Conservation (phyloP, 2,888 invertebrate species). For the Bombylius major region DNA sequence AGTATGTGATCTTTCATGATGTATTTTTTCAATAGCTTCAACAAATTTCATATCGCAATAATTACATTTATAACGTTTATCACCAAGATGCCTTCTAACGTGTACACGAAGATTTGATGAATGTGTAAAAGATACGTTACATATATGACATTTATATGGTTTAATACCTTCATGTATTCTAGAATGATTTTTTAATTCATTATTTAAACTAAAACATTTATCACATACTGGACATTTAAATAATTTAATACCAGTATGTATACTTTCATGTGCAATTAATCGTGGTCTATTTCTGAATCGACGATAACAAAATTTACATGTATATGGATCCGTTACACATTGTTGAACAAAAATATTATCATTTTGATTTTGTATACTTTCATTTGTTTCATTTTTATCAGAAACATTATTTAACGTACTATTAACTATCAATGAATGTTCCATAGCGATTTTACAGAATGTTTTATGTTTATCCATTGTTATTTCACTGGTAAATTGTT, state of each 20-base stretch:
- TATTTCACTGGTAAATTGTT: no score
- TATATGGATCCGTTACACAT: no score
- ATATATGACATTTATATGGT: neutral
- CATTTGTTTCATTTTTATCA: no score
- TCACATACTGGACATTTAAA: neutral
- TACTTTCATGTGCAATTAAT: no score
- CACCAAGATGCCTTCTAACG: neutral
- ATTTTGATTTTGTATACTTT: no score
- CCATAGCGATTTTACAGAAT: no score
- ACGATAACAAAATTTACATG: no score
- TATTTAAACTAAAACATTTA: neutral
- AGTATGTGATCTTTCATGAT: neutral
- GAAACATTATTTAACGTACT: no score
- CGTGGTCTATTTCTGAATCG: no score
- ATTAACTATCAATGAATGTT: no score
- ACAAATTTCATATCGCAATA: neutral
- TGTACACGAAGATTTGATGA: neutral
- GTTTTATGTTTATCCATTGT: no score
- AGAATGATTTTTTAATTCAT: neutral
- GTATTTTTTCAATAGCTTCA: neutral
- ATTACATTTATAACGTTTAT: neutral
- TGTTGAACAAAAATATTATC: no score
- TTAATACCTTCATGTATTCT: neutral
- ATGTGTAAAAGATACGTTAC: neutral
- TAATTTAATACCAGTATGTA: neutral